Base-by-base conservation (phyloP, 2,797 vertebrate species). In the Platalea minor region DNA sequence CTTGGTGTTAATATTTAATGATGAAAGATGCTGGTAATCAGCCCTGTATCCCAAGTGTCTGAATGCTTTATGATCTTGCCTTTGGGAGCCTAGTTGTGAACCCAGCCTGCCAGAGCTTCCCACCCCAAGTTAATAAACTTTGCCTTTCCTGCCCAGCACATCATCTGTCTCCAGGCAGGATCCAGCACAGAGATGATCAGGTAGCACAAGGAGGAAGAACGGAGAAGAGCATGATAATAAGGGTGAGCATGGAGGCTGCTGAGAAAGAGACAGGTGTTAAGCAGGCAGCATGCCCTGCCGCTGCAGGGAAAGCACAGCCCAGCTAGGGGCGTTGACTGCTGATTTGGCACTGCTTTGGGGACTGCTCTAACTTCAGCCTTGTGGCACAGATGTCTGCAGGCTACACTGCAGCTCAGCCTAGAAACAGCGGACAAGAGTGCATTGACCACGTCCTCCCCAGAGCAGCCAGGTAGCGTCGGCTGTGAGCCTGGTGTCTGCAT, bases 21-120 rank as follows among this genome's bases (percentile, higher is more conserved):
- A 97, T 97, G 97, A 98, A 98, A 94, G 96, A 98, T 98, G 97
- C 95, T 98, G 95, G 97, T 98, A 98, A 98, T 98, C 97, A 98
- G 96, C 92, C 94, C 93, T 54, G 88, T 96, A 97, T 98, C 97
- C 97, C 97, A 87, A 94, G 95, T 97, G 97, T 97, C 97, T 97
- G 93, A 91, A 97, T 98, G 97, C 95, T 98, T 98, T 98, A 98
- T 97, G 97, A 96, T 96, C 95, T 96, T 97, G 97, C 97, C 97
- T 98, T 96, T 97, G 96, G 97, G 97, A 97, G 96, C 97, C 96
- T 97, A 92, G 97, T 97, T 97, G 97, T 97, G 97, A 97, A 97
- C 97, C 94, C 86, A 95, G 95, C 79, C 96, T 96, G 96, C 89
- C 81, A 95, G 81, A 96, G 91, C 78, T 96, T 76, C 93, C 94